Evolutionary conservation across 2,113 vertebrate species (phyloP), one percentile per base, ranked within the genome.

Genomic region (Chloroceryle aenea): DNA sequence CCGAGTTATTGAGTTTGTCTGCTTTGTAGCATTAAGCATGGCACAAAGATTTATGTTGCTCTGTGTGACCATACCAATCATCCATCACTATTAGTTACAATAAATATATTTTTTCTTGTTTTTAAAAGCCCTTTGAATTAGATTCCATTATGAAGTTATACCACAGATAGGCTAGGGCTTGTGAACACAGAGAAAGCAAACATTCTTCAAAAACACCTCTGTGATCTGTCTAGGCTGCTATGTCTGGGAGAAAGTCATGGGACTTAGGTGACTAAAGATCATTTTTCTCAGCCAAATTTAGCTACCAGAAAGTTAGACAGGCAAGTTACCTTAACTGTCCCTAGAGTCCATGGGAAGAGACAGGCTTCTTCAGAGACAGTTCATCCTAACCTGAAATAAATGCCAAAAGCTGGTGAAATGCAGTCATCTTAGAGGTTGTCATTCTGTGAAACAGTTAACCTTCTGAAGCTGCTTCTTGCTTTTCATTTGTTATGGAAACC

Each of bases 21-120:
- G 89, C 87, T 84, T 94, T 96, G 95, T 80, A 96, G 89, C 75
- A 38, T 3, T 16, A 58, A 91, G 47, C 78, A 92, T 48, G 76
- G 96, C 94, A 90, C 69, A 11, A 95, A 97, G 97, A 98, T 98
- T 98, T 97, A 97, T 93, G 56, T 79, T 32, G 84, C 56, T 87
- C 85, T 64, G 78, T 91, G 91, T 96, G 96, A 94, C 97, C 95
- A 92, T 68, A 96, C 87, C 97, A 92, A 81, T 85, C 94, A 97
- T 97, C 95, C 91, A 97, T 98, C 97, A 97, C 87, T 95, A 95
- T 91, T 96, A 96, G 95, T 95, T 98, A 97, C 95, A 97, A 98
- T 95, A 97, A 98, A 97, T n/a, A 96, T 97, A 96, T 97, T 96
- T 96, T 97, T 83, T 92, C 61, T 77, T 95, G 90, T 97, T 97